Base-by-base conservation (phyloP, 2,113 vertebrate species). In the Hippoglossus stenolepis region DNA sequence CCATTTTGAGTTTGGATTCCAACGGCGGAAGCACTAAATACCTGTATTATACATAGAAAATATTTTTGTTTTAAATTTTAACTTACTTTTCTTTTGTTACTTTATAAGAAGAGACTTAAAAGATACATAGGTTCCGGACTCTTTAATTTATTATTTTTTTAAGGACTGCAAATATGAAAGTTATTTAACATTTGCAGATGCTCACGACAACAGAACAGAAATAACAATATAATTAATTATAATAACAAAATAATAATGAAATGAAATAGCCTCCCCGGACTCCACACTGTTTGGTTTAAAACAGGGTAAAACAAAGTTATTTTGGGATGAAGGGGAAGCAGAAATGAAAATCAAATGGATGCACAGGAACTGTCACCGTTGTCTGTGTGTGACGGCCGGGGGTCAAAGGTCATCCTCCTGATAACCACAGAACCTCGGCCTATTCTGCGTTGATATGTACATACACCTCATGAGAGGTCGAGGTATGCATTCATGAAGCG, bases 61-160 rank as follows among this genome's bases (percentile, higher is more conserved):
- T 96, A 96, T 97, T 97, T 97, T 97, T 96, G 96, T 96, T 96
- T 95, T 94, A 94, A 95, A 94, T 91, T 97, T 96, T 96, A 96
- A 96, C 80, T 95, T 96, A 94, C 90, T 93, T 93, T 96, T 94
- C 77, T 92, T 95, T 94, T 95, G 93, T 96, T 94, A 95, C 96
- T 97, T 97, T 96, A 96, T 96, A 97, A 97, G 89, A 86, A 97
- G 89, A 96, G 95, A 97, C 96, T 97, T 95, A 95, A 90, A 94
- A 94, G 90, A 93, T 90, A 86, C 90, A 95, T 95, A 96, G 92
- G 95, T 95, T 95, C 92, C 93, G 94, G 95, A 96, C 95, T 96
- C 89, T 95, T 96, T 98, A 98, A 98, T 98, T 99, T 98, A 99
- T 97, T 97, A 95, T 97, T 98, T 95, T 95, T 96, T 97, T 97